Evolutionary conservation across 2,113 vertebrate genomes (phyloP).

Genomic region (Cynocephalus volans): DNA sequence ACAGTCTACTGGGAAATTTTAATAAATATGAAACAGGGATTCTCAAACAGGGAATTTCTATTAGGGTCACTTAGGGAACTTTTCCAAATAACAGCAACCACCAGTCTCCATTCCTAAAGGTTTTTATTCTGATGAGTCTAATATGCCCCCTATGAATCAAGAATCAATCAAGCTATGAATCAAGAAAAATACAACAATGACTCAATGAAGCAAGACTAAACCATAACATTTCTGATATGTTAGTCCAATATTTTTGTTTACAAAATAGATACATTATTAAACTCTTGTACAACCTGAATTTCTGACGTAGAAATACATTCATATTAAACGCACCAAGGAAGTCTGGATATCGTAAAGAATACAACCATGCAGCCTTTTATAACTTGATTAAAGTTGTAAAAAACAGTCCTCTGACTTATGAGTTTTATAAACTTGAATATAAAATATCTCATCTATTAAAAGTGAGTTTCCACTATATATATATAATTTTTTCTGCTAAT

Average conservation of each 20-base stretch:
- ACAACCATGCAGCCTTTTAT: not conserved
- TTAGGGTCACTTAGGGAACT: not conserved
- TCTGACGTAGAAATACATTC: not conserved
- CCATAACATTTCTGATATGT: not conserved
- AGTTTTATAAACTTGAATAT: slow-evolving; percentile 47
- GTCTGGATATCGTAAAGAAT: not conserved
- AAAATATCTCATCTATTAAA: slow-evolving; percentile 49
- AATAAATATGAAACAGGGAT: slow-evolving; percentile 23
- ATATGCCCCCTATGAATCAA: no score
- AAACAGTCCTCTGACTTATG: slow-evolving; percentile 26
- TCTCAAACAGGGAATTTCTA: not conserved
- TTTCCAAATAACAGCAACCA: not conserved
- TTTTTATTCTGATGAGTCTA: not conserved
- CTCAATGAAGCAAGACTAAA: not conserved
- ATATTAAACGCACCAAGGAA: not conserved
- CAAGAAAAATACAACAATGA: not conserved
- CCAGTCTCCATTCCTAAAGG: not conserved
- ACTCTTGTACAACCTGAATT: not conserved
- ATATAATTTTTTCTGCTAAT: not conserved
- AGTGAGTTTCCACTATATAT: not conserved
- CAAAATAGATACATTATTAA: slow-evolving; percentile 36
- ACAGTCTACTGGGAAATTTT: slow-evolving; percentile 19
- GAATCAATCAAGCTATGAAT: not conserved
- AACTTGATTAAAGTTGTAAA: not conserved
- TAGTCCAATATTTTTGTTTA: not conserved